Conservation (phyloP, 2,113 vertebrate genomes). For the Canis aureus region DNA sequence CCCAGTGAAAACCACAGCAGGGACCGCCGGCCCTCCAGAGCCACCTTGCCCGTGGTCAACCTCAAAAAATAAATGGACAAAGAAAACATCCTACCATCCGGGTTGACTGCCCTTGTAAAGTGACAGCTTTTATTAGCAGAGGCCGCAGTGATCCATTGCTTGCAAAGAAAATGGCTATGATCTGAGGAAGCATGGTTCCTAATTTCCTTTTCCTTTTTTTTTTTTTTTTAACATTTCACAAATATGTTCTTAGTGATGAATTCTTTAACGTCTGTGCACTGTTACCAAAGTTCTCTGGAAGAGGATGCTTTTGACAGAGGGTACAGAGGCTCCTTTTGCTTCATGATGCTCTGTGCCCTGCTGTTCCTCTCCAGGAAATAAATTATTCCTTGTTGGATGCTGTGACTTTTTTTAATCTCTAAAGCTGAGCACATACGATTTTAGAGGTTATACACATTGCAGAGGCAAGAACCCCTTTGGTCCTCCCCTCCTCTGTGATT, state of each 20-base stretch:
- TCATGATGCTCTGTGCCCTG: neutral
- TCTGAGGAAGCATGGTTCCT: neutral
- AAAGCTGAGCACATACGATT: neutral
- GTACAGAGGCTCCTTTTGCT: neutral
- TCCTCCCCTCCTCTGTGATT: neutral
- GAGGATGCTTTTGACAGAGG: neutral
- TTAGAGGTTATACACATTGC: neutral
- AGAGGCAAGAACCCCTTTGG: neutral
- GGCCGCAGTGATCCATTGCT: neutral
- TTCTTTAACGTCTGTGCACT: neutral
- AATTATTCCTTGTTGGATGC: neutral
- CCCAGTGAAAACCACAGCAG: neutral
- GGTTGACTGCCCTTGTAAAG: neutral
- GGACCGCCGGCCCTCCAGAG: neutral
- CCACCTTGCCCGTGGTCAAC: neutral
- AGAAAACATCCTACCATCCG: neutral
- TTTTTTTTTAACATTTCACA: constrained; percentile 34
- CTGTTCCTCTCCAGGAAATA: neutral
- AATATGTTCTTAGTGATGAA: neutral
- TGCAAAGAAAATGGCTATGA: neutral
- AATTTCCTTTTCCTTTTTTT: neutral
- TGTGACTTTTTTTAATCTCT: constrained; percentile 20
- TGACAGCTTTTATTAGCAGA: neutral
- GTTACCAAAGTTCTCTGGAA: constrained; percentile 13
- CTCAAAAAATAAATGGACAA: neutral